phyloP scores from a whole-genome alignment of 2,113 vertebrate species.

The Anhinga anhinga region DNA sequence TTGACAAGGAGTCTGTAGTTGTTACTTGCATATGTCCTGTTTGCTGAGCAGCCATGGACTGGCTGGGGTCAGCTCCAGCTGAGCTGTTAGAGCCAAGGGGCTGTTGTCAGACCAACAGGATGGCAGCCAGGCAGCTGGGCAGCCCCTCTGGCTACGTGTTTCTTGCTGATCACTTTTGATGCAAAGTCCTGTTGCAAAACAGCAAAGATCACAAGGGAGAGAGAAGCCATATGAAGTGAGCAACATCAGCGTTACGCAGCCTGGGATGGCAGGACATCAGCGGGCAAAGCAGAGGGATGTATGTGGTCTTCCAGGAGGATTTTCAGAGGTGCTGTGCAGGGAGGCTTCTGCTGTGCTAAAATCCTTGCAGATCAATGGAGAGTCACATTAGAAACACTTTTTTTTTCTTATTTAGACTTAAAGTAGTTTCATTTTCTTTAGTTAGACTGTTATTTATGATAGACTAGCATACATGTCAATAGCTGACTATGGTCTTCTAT shows the following conservation, averaged over 20 bases:
- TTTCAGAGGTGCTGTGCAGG: neutral
- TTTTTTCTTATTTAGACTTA: neutral
- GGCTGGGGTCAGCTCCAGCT: neutral
- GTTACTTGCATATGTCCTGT: rapidly evolving
- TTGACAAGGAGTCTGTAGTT: neutral
- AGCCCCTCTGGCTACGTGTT: neutral
- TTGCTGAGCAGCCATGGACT: neutral
- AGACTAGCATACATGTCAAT: rapidly evolving
- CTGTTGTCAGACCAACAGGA: neutral
- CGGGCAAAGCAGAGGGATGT: neutral
- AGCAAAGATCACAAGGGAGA: neutral
- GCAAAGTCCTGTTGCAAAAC: neutral
- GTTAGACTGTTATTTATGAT: neutral
- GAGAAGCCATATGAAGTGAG: neutral
- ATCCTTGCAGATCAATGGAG: neutral
- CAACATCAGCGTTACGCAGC: neutral
- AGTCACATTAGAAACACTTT: neutral
- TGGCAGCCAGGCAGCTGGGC: neutral
- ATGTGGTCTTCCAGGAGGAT: rapidly evolving
- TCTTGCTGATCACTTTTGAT: neutral
- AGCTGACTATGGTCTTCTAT: neutral
- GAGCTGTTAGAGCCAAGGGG: neutral
- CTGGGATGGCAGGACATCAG: neutral
- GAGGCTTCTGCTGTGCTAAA: neutral
- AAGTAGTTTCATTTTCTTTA: neutral